A percentile compares a stretch with the other conserved stretches of the same genome.
Evolutionary conservation across 1,140 invertebrate species (phyloP).

Genomic region (Penaeus chinensis): DNA sequence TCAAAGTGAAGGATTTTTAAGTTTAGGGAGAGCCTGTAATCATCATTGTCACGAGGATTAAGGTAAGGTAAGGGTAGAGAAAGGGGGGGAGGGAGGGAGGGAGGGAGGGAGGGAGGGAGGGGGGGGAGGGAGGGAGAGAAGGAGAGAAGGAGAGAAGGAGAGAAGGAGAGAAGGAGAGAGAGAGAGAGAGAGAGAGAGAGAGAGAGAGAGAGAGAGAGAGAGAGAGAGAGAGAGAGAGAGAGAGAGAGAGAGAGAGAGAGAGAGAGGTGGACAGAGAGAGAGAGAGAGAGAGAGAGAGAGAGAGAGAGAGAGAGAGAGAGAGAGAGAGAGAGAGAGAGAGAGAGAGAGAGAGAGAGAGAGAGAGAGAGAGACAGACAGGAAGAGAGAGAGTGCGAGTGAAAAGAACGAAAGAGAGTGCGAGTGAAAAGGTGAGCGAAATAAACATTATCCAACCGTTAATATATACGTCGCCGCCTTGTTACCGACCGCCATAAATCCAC

Average conservation of each 20-base stretch:
- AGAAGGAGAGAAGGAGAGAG: background rate
- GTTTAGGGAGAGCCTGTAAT: background rate
- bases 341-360: background rate
- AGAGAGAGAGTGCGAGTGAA: background rate
- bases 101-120: background rate
- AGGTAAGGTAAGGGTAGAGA: background rate
- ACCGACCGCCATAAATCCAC: too few species aligned
- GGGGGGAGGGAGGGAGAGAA: background rate
- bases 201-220: conserved; percentile 17
- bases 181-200: conserved; percentile 7
- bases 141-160: background rate
- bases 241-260: background rate
- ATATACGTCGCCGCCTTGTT: too few species aligned
- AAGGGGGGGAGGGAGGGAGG: background rate
- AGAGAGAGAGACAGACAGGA: background rate
- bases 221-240: conserved; percentile 16
- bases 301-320: conserved; percentile 10
- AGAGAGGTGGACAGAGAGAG: too few species aligned
- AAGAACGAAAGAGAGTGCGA: background rate
- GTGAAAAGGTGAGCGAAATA: background rate
- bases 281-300: background rate
- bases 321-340: background rate
- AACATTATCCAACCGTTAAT: background rate
- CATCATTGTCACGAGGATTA: background rate
- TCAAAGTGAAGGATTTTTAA: background rate